Evolutionary conservation across 2,113 vertebrate genomes (phyloP).

Genomic region (Pomatostomus ruficeps): DNA sequence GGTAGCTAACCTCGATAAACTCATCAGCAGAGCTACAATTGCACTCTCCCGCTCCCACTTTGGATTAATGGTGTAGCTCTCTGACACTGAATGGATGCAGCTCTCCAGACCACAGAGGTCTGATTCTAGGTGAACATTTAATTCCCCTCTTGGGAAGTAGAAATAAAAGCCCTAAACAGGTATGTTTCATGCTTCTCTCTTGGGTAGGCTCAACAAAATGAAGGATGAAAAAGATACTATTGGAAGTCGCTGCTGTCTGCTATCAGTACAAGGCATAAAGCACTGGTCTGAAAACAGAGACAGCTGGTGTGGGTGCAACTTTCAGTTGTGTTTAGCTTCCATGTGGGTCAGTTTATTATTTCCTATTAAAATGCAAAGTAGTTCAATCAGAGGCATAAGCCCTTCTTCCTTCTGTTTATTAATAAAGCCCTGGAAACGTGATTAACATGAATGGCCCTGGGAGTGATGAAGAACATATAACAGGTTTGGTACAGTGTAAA

Average conservation of each 20-base stretch:
- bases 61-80: constrained; percentile 8
- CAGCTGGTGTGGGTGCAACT: neutral
- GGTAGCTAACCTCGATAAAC: constrained; percentile 1
- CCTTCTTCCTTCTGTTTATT: neutral
- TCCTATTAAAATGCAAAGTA: neutral
- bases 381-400: neutral
- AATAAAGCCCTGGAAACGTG: neutral
- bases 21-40: constrained; percentile 8
- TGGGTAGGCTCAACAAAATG: neutral
- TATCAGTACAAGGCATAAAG: neutral
- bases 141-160: neutral
- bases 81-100: neutral
- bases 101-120: neutral
- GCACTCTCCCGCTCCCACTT: neutral
- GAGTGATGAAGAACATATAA: neutral
- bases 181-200: neutral
- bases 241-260: neutral
- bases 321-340: neutral
- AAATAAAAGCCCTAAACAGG: neutral
- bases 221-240: neutral
- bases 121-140: neutral
- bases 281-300: constrained; percentile 32
- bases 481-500: neutral
- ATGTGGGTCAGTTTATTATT: neutral
- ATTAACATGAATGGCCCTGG: neutral